Evolutionary conservation across 2,888 invertebrate genomes (phyloP).

Genomic region (Gibbula magus): DNA sequence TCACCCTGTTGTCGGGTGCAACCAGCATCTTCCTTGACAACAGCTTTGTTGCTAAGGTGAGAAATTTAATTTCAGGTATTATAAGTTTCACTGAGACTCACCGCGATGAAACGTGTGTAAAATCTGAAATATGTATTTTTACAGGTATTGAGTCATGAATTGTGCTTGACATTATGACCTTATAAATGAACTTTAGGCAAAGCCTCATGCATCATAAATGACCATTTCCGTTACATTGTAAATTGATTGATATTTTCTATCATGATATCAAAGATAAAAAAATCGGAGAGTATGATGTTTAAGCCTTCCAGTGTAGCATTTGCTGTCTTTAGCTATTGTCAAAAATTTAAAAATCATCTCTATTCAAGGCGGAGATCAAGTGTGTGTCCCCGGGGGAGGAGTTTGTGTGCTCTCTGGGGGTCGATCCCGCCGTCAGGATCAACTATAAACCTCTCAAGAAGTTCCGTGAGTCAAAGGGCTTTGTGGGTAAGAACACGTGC

Average conservation of each 20-base stretch:
- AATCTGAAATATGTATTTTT: too few species aligned
- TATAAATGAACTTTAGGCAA: too few species aligned
- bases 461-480: constrained; percentile 71
- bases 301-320: too few species aligned
- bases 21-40: constrained; percentile 76
- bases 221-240: too few species aligned
- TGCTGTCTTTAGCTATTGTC: neutral
- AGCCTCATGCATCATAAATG: too few species aligned
- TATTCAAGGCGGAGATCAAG: constrained; percentile 54
- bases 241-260: too few species aligned
- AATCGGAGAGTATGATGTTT: too few species aligned
- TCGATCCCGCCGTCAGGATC: constrained; percentile 75
- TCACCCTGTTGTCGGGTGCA: constrained; percentile 74
- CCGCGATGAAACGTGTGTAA: too few species aligned
- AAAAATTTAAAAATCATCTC: too few species aligned
- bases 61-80: constrained; percentile 50
- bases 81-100: neutral
- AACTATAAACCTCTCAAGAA: constrained; percentile 73
- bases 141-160: too few species aligned
- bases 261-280: too few species aligned
- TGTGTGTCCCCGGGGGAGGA: constrained; percentile 74
- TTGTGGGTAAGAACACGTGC: constrained; percentile 66
- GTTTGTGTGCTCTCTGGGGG: constrained; percentile 75
- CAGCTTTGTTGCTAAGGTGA: constrained; percentile 74
- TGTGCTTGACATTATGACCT: neutral